A percentile compares a stretch with the other conserved stretches of the same genome.
Conservation (phyloP, 2,797 vertebrate genomes). For the Discoglossus pictus region DNA sequence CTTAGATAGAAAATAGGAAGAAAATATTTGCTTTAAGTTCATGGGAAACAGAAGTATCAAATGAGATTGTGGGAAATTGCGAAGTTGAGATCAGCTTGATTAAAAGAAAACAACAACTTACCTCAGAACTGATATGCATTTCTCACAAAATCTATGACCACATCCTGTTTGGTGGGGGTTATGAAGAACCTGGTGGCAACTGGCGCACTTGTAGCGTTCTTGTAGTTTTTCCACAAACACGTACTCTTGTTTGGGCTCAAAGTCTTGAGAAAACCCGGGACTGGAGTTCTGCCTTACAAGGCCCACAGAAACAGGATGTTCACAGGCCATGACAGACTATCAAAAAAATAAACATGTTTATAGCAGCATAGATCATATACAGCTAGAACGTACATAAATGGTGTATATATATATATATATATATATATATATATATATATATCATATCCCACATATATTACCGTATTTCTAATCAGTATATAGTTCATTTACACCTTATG, state of each 20-base stretch:
- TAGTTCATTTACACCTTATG: too few relatives aligned
- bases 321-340: constrained; percentile 60
- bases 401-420: too few relatives aligned
- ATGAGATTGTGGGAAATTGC: too few relatives aligned
- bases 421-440: too few relatives aligned
- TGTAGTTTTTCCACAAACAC: constrained; percentile 77
- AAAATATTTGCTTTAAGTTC: too few relatives aligned
- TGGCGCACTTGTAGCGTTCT: constrained; percentile 82
- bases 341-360: neutral
- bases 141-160: constrained; percentile 89
- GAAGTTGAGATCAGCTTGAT: too few relatives aligned
- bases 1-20: too few relatives aligned
- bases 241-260: constrained; percentile 68
- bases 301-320: constrained; percentile 50
- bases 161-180: constrained; percentile 91
- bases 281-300: constrained; percentile 69
- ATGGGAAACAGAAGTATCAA: too few relatives aligned
- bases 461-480: too few relatives aligned
- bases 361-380: too few relatives aligned
- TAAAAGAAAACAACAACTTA: constrained; percentile 59
- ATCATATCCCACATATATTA: too few relatives aligned
- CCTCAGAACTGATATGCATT: constrained; percentile 78
- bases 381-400: too few relatives aligned
- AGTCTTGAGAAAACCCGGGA: constrained; percentile 72
- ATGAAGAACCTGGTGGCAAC: constrained; percentile 78